Conservation (phyloP, 2,113 vertebrate genomes). For the Sinocyclocheilus rhinocerous region DNA sequence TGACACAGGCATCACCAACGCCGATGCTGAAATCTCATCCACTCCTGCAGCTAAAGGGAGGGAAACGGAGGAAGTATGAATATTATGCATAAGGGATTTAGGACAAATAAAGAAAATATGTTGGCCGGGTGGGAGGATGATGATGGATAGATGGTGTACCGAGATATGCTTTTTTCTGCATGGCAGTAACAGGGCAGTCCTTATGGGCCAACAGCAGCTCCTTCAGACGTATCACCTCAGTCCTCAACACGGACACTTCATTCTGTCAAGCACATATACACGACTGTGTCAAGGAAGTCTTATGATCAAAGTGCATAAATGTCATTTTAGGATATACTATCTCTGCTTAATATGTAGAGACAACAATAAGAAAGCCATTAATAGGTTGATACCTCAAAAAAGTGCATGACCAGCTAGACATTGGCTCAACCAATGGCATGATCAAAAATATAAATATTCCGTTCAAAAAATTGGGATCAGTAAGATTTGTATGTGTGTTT, state of each 20-base stretch:
- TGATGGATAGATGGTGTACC: conserved; percentile 61
- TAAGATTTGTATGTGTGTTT: background rate
- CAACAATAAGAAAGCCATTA: background rate
- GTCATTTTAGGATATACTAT: background rate
- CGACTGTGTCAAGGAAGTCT: background rate
- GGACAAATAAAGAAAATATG: conserved; percentile 34
- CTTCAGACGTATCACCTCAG: conserved; percentile 93
- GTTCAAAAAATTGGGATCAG: background rate
- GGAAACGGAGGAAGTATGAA: conserved; percentile 62
- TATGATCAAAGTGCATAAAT: background rate
- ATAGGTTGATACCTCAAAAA: too few species aligned
- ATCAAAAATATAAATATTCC: background rate
- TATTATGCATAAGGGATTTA: conserved; percentile 67
- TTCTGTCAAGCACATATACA: conserved; percentile 62
- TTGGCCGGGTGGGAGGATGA: background rate
- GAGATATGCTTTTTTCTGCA: conserved; percentile 90
- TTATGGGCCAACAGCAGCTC: conserved; percentile 96
- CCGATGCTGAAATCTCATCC: conserved; percentile 82
- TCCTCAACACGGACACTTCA: conserved; percentile 89
- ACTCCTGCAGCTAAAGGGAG: conserved; percentile 83
- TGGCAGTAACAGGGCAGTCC: conserved; percentile 93
- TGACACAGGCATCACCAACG: conserved; percentile 51
- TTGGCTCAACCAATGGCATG: background rate
- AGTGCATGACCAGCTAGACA: too few species aligned
- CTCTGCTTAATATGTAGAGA: background rate